Conservation (phyloP, 1,140 invertebrate genomes). For the Pararge aegeria region DNA sequence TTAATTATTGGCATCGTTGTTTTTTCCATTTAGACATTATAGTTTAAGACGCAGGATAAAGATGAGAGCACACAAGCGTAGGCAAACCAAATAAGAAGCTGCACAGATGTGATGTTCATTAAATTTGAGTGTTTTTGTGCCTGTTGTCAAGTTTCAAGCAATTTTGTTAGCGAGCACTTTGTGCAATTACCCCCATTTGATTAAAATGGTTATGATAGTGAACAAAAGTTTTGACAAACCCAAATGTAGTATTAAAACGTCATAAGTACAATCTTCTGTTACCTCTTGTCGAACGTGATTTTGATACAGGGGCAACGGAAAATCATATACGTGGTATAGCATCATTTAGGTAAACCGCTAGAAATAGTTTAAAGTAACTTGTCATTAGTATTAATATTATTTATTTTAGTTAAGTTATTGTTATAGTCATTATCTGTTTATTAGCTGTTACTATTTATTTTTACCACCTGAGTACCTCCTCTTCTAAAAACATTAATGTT, state of each 20-base stretch:
- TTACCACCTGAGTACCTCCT: conserved; percentile 77
- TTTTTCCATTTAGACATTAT: background rate
- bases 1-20: no score
- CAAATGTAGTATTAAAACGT: conserved; percentile 42
- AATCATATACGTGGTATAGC: conserved; percentile 51
- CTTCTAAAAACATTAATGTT: conserved; percentile 39
- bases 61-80: no score
- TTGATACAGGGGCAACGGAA: conserved; percentile 74
- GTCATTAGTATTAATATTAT: conserved; percentile 79
- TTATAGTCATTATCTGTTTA: conserved; percentile 58
- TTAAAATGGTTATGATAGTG: background rate
- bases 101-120: no score
- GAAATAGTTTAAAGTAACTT: conserved; percentile 73
- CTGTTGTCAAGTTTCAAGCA: no score
- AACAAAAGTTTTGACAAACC: conserved; percentile 17
- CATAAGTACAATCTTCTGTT: conserved; percentile 75
- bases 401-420: conserved; percentile 69
- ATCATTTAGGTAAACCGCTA: conserved; percentile 73
- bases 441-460: conserved; percentile 65
- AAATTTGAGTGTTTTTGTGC: no score
- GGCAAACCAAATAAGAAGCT: no score
- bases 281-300: conserved; percentile 63
- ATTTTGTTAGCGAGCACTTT: no score
- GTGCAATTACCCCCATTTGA: background rate
- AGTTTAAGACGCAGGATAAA: background rate